phyloP scores from a whole-genome alignment of 2,888 invertebrate genomes.

The Sarcophaga caerulescens region DNA sequence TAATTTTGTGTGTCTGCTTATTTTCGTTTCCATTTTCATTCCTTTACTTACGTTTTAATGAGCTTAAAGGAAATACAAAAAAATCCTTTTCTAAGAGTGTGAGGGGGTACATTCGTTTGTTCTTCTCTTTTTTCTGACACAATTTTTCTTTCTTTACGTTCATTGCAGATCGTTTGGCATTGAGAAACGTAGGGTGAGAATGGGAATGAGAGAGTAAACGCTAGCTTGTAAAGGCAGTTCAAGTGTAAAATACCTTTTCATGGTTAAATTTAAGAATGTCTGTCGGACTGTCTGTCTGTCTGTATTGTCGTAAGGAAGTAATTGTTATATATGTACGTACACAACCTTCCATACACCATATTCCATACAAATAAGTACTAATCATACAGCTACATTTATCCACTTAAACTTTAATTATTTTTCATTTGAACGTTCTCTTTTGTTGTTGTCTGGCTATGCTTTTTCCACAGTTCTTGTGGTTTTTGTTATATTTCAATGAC shows the following conservation, averaged over 20 bases:
- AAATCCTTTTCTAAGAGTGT: conserved; percentile 29
- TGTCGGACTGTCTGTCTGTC: too few relatives aligned
- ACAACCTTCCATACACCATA: too few relatives aligned
- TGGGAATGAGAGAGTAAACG: not conserved
- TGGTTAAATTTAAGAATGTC: conserved; percentile 6
- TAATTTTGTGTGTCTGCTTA: not conserved
- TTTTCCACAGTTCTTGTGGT: not conserved
- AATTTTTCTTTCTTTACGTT: not conserved
- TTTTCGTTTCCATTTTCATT: conserved; percentile 1
- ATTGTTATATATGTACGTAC: too few relatives aligned
- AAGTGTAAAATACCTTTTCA: conserved; percentile 44
- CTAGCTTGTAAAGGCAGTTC: not conserved
- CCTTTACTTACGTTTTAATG: conserved; percentile 38
- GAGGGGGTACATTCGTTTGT: not conserved
- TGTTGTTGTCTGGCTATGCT: not conserved
- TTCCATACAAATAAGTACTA: too few relatives aligned
- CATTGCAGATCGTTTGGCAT: conserved; percentile 21
- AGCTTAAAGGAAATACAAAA: conserved; percentile 48
- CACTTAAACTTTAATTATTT: too few relatives aligned
- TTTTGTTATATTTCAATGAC: conserved; percentile 7
- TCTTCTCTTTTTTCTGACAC: not conserved
- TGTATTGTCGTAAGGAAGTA: too few relatives aligned
- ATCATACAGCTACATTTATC: too few relatives aligned
- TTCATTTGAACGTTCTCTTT: too few relatives aligned
- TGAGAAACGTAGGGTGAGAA: not conserved